These are phyloP conservation scores for Mastacembelus armatus DNA, from an alignment of 2,797 vertebrate species.

Conservation along the genomic window DNA sequence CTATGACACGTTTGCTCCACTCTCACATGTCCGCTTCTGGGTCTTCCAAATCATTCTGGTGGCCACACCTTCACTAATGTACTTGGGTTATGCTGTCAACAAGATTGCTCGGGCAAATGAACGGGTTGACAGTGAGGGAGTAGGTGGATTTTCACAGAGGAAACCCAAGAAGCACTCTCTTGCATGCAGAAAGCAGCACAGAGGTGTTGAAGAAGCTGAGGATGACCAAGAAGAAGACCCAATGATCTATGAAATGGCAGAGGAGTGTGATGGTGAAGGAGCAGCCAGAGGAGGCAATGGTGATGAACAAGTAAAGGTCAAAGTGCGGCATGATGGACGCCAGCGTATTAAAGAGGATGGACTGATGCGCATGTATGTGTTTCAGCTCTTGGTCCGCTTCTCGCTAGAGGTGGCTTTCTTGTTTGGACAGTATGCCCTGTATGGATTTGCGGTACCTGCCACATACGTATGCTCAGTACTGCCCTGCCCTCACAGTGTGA, in stretches of 20 bases:
- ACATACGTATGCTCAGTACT: conserved; percentile 85
- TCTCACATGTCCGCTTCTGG: conserved; percentile 96
- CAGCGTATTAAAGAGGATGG: conserved; percentile 91
- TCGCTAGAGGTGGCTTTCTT: conserved; percentile 91
- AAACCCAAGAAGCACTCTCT: conserved; percentile 69
- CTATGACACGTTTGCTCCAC: conserved; percentile 93
- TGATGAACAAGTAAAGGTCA: conserved; percentile 66
- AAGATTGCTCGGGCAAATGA: conserved; percentile 88
- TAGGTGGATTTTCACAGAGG: conserved; percentile 72
- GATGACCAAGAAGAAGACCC: conserved; percentile 86
- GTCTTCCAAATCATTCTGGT: conserved; percentile 96
- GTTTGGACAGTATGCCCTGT: conserved; percentile 91
- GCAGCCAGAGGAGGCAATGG: conserved; percentile 72
- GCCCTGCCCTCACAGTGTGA: conserved; percentile 92
- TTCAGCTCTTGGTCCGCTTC: conserved; percentile 90
- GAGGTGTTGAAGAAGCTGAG: conserved; percentile 81
- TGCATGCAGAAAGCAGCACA: conserved; percentile 78
- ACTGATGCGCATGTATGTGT: conserved; percentile 92
- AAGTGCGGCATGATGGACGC: conserved; percentile 89
- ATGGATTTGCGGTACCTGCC: conserved; percentile 90
- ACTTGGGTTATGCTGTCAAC: conserved; percentile 93
- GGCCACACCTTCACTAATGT: conserved; percentile 92
- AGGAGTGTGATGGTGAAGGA: conserved; percentile 81
- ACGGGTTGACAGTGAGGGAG: conserved; percentile 66
- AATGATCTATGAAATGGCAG: conserved; percentile 88